Evolutionary conservation across 1,140 invertebrate genomes (phyloP), one percentile per base, ranked within the genome.

Genomic region (Drosophila watanabei): DNA sequence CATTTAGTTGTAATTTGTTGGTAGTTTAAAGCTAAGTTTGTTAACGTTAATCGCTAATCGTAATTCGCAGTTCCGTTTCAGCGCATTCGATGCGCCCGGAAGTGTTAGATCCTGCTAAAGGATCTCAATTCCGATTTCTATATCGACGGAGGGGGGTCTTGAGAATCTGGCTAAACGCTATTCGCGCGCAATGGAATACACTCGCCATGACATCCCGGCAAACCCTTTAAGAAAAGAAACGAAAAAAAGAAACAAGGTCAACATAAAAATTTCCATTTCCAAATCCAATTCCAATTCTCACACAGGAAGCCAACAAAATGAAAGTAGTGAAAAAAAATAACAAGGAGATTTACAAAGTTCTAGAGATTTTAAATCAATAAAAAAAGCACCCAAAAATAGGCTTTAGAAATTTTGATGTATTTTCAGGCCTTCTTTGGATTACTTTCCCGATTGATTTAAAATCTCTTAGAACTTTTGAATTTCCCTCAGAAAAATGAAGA

Each of bases 121-220:
- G 56, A 78, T 33, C 54, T 39, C 35, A 57, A 11, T 57, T 62
- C 54, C 76, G 59, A 79, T 60, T 79, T 70, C 52, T 66, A 59
- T 66, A 48, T 70, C 78, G 66, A 37, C 18, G 52, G 48, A 9
- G 41, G 32, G 30, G 59, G 58, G 52, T 80, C 72, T 71, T 76
- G 64, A 61, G 54, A 71, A 84, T 72, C 58, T 77, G 68, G 70
- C 78, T 93, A 93, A 88, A 93, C 92, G 88, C 93, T 94, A 93
- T 94, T 94, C 80, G 93, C 92, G 83, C 93, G 94, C 80, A 94
- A 94, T 92, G 94, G 94, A 91, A 94, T 94, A 93, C 94, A 94
- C 93, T 94, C 94, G 91, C 94, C 94, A 84, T 93, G 93, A 82
- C 94, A 94, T 93, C 93, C 84, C 92, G 93, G 92, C 92, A 82